Percentiles rank a stretch among this genome's conserved stretches.
Evolutionary conservation across 37 sponge, comb jelly and placozoan genomes (phyloP).

Genomic region (Theonella swinhoei): DNA sequence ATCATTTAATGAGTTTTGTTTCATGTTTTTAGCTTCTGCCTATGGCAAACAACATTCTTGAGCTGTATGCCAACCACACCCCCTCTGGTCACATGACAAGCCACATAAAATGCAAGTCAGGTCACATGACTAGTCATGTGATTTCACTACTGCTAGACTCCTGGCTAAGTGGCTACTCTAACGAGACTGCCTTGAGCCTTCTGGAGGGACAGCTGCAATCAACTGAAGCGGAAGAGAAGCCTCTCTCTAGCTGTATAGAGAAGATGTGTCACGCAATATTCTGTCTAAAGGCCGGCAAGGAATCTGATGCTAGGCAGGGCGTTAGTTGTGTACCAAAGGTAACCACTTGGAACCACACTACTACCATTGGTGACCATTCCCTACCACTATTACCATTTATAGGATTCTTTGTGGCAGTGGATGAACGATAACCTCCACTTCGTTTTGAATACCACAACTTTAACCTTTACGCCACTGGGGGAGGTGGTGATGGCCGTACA

Average conservation of each 20-base stretch:
- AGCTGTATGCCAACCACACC: slow-evolving; percentile 25
- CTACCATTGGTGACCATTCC: neutral
- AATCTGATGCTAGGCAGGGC: neutral
- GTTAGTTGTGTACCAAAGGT: neutral
- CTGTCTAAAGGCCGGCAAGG: neutral
- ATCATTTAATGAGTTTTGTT: neutral
- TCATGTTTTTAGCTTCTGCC: neutral
- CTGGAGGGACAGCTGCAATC: neutral
- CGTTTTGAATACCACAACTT: neutral
- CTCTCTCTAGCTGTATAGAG: neutral
- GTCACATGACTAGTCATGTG: neutral
- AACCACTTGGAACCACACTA: neutral
- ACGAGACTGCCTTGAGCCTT: neutral
- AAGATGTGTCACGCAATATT: neutral
- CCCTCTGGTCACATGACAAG: neutral
- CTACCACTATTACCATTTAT: neutral
- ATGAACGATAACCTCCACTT: neutral
- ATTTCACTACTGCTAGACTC: slow-evolving; percentile 24
- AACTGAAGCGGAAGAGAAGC: neutral
- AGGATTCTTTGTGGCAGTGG: neutral
- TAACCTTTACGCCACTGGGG: neutral
- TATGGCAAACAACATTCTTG: slow-evolving; percentile 28
- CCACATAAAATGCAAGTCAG: neutral
- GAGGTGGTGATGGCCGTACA: neutral
- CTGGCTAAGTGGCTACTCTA: slow-evolving; percentile 24